Conservation (phyloP, 2,113 vertebrate genomes). For the Struthio camelus region DNA sequence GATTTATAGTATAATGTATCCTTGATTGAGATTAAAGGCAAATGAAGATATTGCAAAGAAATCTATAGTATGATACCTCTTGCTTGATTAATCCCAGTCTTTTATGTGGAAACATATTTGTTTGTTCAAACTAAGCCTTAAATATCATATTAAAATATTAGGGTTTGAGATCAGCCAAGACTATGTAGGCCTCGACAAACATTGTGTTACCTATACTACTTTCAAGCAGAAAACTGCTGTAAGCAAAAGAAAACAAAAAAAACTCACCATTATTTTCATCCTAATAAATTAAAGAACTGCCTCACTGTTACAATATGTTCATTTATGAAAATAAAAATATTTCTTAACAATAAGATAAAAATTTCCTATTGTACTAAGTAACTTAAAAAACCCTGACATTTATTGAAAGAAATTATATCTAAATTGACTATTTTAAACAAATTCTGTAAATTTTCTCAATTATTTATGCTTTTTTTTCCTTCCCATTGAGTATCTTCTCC, state of each 20-base stretch:
- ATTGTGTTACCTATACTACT: not conserved
- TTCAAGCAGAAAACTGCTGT: not conserved
- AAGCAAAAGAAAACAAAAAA: not conserved
- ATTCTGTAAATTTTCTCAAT: not conserved
- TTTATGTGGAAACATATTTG: not conserved
- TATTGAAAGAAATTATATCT: not conserved
- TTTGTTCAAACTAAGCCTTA: not conserved
- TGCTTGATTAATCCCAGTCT: not conserved
- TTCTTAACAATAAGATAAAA: not conserved
- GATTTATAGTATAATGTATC: not conserved
- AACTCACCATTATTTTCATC: not conserved
- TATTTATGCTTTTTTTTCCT: not conserved
- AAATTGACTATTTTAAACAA: not conserved
- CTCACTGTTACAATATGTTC: not conserved
- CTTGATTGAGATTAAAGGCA: not conserved
- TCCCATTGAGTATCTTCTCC: conserved; percentile 13
- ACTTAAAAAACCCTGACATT: not conserved
- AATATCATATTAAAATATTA: not conserved
- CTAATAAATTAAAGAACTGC: not conserved
- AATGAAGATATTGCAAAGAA: not conserved
- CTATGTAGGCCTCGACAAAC: not conserved
- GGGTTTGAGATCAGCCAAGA: not conserved
- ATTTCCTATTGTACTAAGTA: not conserved
- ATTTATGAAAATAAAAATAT: not conserved
- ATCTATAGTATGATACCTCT: not conserved